These are phyloP conservation scores for Oryzias javanicus DNA, from an alignment of 2,113 vertebrate species.

Conservation along the genomic window DNA sequence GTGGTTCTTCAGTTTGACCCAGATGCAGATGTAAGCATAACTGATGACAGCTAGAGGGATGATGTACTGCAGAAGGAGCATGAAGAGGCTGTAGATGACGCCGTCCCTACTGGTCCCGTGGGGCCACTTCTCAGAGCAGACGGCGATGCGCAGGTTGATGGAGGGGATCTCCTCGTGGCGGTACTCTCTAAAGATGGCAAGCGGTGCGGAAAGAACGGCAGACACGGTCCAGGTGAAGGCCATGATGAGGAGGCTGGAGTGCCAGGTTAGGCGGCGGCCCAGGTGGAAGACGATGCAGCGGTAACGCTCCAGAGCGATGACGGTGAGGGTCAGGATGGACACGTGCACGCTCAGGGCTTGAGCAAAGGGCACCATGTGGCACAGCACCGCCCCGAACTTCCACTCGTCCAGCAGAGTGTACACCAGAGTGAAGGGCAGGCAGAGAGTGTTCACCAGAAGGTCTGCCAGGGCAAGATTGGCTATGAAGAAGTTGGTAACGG, in stretches of 20 bases:
- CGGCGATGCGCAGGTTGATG: constrained; percentile 83
- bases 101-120: constrained; percentile 82
- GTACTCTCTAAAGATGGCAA: constrained; percentile 91
- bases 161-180: constrained; percentile 84
- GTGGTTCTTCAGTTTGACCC: constrained; percentile 90
- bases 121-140: constrained; percentile 92
- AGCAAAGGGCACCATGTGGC: constrained; percentile 87
- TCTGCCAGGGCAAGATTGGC: constrained; percentile 91
- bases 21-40: constrained; percentile 90
- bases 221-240: constrained; percentile 82
- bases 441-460: constrained; percentile 88
- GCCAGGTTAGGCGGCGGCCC: constrained; percentile 83
- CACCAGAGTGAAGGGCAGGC: constrained; percentile 87
- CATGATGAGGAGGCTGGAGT: constrained; percentile 84
- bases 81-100: constrained; percentile 90
- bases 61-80: constrained; percentile 89
- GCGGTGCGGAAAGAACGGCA: constrained; percentile 83
- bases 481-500: constrained; percentile 93
- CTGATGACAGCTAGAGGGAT: constrained; percentile 86
- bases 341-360: constrained; percentile 91
- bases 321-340: constrained; percentile 86
- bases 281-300: constrained; percentile 91
- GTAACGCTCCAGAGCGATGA: constrained; percentile 89
- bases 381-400: constrained; percentile 88
- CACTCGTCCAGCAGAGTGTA: constrained; percentile 90